Percentiles rank a stretch among this genome's conserved stretches.
Conservation (phyloP, 2,888 invertebrate species). For the Drosophila infuscata region DNA sequence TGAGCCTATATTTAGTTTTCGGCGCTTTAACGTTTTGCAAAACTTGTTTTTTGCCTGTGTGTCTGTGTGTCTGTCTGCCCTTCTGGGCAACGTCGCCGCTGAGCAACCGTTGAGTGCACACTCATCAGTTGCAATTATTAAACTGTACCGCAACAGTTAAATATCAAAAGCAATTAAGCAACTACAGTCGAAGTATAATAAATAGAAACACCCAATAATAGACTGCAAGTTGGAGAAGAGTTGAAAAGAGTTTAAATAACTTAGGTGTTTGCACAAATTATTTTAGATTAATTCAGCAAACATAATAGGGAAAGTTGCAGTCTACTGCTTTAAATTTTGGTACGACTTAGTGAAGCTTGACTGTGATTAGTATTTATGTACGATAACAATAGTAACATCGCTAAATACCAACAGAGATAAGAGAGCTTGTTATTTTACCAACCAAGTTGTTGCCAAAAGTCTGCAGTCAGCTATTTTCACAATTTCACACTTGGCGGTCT, state of each 20-base stretch:
- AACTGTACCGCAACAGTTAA: conserved; percentile 8
- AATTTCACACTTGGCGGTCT: conserved; percentile 44
- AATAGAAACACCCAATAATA: not conserved
- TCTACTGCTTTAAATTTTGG: not conserved
- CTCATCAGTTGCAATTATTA: conserved; percentile 21
- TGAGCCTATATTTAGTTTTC: conserved; percentile 29
- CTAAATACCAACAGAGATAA: conserved; percentile 19
- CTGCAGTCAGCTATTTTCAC: conserved; percentile 21
- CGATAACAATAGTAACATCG: conserved; percentile 38
- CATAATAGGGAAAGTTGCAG: not conserved
- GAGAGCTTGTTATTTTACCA: not conserved
- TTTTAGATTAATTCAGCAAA: not conserved
- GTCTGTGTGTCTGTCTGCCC: conserved; percentile 3
- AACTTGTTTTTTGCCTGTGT: conserved; percentile 37
- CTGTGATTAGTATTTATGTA: conserved; percentile 17
- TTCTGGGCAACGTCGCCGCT: conserved; percentile 20
- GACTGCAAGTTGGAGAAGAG: not conserved
- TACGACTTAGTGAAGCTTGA: not conserved
- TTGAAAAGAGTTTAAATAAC: not conserved
- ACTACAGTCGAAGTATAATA: not conserved
- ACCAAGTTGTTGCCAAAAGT: conserved; percentile 34
- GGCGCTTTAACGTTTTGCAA: conserved; percentile 19
- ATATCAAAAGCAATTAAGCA: not conserved
- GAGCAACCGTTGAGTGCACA: conserved; percentile 16
- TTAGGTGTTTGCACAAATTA: not conserved